These are phyloP conservation scores for Urocynchramus pylzowi DNA, from an alignment of 2,113 vertebrate species.

Conservation along the genomic window DNA sequence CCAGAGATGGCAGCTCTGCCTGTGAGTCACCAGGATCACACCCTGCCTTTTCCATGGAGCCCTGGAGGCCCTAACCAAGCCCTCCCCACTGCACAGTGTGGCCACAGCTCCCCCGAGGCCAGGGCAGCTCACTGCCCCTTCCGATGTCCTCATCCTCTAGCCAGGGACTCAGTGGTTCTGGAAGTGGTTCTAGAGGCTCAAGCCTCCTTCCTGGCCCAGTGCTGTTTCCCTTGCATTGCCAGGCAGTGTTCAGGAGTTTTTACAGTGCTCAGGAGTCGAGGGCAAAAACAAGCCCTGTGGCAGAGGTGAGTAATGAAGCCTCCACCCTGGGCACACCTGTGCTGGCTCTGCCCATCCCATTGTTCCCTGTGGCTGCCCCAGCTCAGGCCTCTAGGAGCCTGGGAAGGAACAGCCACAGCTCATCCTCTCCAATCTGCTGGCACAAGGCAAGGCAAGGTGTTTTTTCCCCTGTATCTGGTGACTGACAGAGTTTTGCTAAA, in stretches of 20 bases:
- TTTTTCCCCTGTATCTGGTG: neutral
- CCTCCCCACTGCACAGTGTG: neutral
- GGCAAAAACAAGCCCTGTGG: neutral
- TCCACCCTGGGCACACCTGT: neutral
- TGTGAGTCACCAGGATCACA: neutral
- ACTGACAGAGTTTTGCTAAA: neutral
- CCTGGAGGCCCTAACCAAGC: accelerated
- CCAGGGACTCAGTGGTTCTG: neutral
- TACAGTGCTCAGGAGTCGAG: neutral
- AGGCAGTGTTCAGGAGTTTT: neutral
- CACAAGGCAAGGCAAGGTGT: neutral
- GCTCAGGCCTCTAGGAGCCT: neutral
- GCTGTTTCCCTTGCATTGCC: neutral
- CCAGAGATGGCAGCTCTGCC: neutral
- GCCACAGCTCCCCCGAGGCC: neutral
- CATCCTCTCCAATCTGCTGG: neutral
- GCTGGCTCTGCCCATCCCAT: neutral
- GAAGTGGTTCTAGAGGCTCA: neutral
- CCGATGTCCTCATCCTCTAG: accelerated
- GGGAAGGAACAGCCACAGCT: neutral
- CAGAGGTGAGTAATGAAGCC: neutral
- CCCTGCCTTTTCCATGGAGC: neutral
- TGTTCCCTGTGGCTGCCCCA: no score
- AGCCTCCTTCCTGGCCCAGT: neutral
- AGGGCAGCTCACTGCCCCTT: neutral